A percentile compares a stretch with the other conserved stretches of the same genome.
These are phyloP conservation scores for Hylyphantes graminicola DNA, from an alignment of 1,140 invertebrate genomes.

Conservation along the genomic window DNA sequence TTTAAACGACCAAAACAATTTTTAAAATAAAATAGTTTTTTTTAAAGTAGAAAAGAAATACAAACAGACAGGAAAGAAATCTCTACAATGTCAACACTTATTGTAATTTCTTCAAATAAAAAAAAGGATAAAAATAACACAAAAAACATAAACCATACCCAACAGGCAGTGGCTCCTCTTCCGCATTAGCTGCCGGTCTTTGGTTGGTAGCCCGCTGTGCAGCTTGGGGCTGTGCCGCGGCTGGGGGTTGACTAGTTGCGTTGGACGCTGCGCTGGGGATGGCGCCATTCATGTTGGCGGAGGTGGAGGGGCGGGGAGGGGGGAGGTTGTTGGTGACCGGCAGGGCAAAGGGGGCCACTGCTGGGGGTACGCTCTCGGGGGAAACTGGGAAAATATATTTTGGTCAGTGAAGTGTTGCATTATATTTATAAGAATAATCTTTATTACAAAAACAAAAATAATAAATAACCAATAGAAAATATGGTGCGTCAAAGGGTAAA, in stretches of 20 bases:
- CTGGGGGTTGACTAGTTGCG: constrained; percentile 61
- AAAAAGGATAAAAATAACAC: too few relatives aligned
- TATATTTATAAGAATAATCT: too few relatives aligned
- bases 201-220: constrained; percentile 15
- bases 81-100: too few relatives aligned
- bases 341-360: constrained; percentile 34
- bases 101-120: too few relatives aligned
- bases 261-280: constrained; percentile 38
- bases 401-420: too few relatives aligned
- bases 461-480: too few relatives aligned
- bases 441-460: too few relatives aligned
- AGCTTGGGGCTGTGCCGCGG: constrained; percentile 11
- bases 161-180: constrained; percentile 82
- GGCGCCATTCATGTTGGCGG: constrained; percentile 36
- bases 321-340: constrained; percentile 44
- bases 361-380: constrained; percentile 29
- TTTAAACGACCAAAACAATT: too few relatives aligned
- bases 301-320: constrained; percentile 18
- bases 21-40: too few relatives aligned
- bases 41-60: too few relatives aligned
- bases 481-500: too few relatives aligned
- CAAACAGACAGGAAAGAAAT: too few relatives aligned
- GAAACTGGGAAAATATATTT: constrained; percentile 21
- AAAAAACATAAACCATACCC: constrained; percentile 68
- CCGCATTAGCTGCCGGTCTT: constrained; percentile 64